Evolutionary conservation across 2,113 vertebrate genomes (phyloP).

Genomic region (Colaptes auratus): DNA sequence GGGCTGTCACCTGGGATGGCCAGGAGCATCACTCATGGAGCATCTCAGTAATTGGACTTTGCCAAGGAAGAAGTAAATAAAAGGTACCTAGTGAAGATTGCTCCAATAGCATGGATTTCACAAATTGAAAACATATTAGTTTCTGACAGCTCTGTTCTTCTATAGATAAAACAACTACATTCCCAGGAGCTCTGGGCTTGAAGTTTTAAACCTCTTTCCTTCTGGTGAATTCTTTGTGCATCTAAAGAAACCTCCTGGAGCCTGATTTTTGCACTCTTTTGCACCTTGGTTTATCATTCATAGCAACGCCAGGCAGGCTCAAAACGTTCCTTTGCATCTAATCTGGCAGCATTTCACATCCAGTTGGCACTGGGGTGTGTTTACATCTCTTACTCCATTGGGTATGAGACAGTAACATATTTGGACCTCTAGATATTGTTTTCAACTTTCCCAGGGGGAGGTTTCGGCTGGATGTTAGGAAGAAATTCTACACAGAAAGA

Average conservation of each 20-base stretch:
- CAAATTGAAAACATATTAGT: conserved; percentile 57
- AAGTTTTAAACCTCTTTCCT: not conserved
- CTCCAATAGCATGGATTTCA: conserved; percentile 41
- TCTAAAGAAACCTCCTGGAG: not conserved
- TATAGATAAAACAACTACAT: conserved; percentile 25
- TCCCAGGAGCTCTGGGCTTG: conserved; percentile 25
- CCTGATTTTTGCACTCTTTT: not conserved
- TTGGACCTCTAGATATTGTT: not conserved
- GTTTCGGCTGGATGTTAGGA: too few species aligned
- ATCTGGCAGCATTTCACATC: conserved; percentile 30
- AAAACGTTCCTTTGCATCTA: conserved; percentile 26
- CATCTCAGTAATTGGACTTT: conserved; percentile 53
- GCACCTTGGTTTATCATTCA: conserved; percentile 38
- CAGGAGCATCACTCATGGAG: conserved; percentile 64
- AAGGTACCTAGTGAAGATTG: conserved; percentile 38
- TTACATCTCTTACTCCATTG: not conserved
- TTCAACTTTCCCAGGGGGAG: not conserved
- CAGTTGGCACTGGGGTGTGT: not conserved
- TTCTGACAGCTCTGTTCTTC: conserved; percentile 56
- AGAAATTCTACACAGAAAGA: too few species aligned
- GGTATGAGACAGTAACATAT: not conserved
- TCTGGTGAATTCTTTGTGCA: not conserved
- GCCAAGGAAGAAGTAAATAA: conserved; percentile 55
- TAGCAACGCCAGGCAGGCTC: not conserved
- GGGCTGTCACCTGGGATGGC: conserved; percentile 65